Evolutionary conservation across 2,797 vertebrate species (phyloP).

Genomic region (Typhlichthys eigenmanni): DNA sequence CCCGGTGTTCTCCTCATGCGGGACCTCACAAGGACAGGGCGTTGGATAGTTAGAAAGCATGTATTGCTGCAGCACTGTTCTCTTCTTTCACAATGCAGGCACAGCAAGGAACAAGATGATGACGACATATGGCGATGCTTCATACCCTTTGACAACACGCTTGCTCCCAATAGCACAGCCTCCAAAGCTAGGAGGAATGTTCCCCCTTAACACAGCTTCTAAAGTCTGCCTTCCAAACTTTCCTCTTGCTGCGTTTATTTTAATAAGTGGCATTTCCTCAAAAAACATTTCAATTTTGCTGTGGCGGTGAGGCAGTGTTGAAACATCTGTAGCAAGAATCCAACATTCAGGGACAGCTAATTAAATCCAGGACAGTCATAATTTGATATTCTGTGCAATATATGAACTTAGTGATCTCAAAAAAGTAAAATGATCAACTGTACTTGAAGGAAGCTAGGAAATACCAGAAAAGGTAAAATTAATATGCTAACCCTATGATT

Average conservation of each 20-base stretch:
- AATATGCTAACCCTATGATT: background rate
- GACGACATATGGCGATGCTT: slow-evolving; percentile 45
- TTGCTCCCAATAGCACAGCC: slow-evolving; percentile 17
- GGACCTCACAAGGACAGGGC: slow-evolving; percentile 31
- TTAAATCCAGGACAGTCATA: slow-evolving; percentile 2
- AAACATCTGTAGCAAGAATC: slow-evolving; percentile 23
- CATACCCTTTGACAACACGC: slow-evolving; percentile 21
- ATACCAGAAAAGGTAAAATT: background rate
- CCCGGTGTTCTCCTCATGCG: slow-evolving; percentile 51
- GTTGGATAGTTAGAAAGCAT: slow-evolving; percentile 48
- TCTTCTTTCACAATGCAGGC: background rate
- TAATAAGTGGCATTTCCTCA: slow-evolving; percentile 27
- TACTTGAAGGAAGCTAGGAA: background rate
- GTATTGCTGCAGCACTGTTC: slow-evolving; percentile 23
- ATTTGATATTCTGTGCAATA: slow-evolving; percentile 12
- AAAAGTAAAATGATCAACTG: background rate
- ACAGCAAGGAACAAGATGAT: slow-evolving; percentile 34
- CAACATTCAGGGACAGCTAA: slow-evolving; percentile 11
- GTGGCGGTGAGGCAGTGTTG: slow-evolving; percentile 8
- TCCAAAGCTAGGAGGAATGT: slow-evolving; percentile 36
- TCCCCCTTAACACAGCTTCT: slow-evolving; percentile 19
- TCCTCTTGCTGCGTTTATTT: slow-evolving; percentile 36
- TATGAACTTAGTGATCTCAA: background rate
- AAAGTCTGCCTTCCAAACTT: slow-evolving; percentile 20
- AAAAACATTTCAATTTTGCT: slow-evolving; percentile 29